These are phyloP conservation scores for Saccopteryx bilineata DNA, from an alignment of 2,113 vertebrate species.

Conservation along the genomic window DNA sequence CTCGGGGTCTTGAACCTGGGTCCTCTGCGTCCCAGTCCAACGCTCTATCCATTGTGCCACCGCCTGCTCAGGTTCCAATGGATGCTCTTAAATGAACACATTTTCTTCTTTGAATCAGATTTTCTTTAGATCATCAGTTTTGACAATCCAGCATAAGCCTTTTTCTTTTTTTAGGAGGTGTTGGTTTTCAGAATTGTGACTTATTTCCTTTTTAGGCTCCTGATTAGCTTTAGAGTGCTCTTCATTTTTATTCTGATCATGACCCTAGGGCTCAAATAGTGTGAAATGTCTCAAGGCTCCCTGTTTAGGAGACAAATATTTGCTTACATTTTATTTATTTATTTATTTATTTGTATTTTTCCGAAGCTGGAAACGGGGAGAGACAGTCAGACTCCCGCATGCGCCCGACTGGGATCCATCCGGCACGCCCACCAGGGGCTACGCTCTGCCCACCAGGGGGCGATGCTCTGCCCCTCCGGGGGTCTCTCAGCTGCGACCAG, in stretches of 20 bases:
- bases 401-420: background rate
- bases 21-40: no score
- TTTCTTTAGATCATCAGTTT: background rate
- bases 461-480: no score
- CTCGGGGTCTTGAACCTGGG: no score
- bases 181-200: background rate
- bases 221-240: background rate
- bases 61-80: no score
- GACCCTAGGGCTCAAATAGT: background rate
- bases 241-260: background rate
- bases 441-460: no score
- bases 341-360: background rate
- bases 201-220: background rate
- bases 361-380: no score
- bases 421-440: no score
- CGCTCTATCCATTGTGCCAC: no score
- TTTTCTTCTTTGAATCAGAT: background rate
- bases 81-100: no score
- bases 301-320: background rate
- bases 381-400: background rate
- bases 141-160: background rate
- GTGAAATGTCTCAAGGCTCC: background rate
- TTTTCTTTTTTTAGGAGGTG: background rate
- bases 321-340: background rate
- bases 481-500: no score